Conservation (phyloP, 2,113 vertebrate genomes). For the Protomyctophum bolini region DNA sequence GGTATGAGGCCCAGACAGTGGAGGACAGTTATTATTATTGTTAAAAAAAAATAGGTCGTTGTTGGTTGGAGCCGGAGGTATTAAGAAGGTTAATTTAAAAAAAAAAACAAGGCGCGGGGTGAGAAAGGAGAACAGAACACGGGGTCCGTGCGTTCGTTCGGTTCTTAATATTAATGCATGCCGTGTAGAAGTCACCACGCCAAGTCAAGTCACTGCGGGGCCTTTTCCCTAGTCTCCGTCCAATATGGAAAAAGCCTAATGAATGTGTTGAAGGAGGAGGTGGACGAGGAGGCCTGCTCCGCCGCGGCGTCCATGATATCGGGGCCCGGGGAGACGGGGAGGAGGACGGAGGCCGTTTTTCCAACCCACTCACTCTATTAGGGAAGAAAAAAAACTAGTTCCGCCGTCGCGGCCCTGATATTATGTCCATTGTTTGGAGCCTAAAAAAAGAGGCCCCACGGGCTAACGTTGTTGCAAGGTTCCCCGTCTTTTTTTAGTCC, state of each 20-base stretch:
- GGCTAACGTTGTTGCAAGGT: not conserved
- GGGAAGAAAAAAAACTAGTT: constrained; percentile 49
- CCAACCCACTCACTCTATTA: constrained; percentile 57
- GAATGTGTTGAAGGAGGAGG: not conserved
- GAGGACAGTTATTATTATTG: no score
- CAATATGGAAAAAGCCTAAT: constrained; percentile 64
- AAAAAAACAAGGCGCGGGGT: constrained; percentile 26
- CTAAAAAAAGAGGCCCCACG: not conserved
- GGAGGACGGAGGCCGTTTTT: constrained; percentile 49
- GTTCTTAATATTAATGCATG: no score
- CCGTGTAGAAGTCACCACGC: no score
- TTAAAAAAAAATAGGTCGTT: no score
- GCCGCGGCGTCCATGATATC: constrained; percentile 52
- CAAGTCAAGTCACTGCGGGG: constrained; percentile 60
- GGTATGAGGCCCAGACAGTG: no score
- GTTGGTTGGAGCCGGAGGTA: no score
- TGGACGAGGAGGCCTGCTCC: constrained; percentile 59
- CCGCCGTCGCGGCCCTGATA: constrained; percentile 56
- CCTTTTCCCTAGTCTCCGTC: constrained; percentile 65
- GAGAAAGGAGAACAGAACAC: constrained; percentile 36
- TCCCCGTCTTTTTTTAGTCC: not conserved
- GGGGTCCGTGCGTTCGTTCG: constrained; percentile 36
- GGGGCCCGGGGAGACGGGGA: constrained; percentile 44
- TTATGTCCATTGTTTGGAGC: constrained; percentile 49
- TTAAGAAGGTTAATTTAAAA: not conserved